Evolutionary conservation across 2,797 vertebrate species (phyloP), one percentile per base, ranked within the genome.

Genomic region (Lithobates sylvaticus): DNA sequence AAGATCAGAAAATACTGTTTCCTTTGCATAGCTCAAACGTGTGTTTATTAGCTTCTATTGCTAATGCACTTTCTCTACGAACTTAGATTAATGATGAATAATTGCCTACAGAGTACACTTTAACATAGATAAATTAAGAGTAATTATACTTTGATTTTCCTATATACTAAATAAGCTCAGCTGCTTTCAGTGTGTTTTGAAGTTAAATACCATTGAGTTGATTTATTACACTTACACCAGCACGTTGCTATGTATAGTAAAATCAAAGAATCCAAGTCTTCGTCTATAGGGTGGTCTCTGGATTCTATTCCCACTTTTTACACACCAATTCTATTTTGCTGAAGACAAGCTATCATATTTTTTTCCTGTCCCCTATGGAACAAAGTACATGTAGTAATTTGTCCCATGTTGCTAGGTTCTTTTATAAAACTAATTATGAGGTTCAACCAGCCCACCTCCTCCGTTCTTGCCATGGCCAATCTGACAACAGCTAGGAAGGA

Each of bases 131-230:
- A 83, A 86, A 87, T 87, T 83, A 87, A 70, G 81, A 83, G 65
- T 83, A 87, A 87, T 87, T 84, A 87, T 83, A 44, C 69, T 16
- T 78, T 79, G 76, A 87, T 83, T 87, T 87, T 84, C 82, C 86
- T 69, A 72, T 83, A 65, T 78, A 73, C 54, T 50, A 79, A 87
- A 84, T 71, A 78, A 84, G 26, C 81, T 54, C 36, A 67, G 68
- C 27, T 75, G 70, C 86, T 74, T 67, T 67, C 27, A 26, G 73
- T 12, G 80, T 78, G 42, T 78, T 87, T 76, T 72, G 71, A 36
- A 74, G 61, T 83, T 54, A 58, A 78, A 76, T 84, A 23, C 32
- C 61, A 84, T 75, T 87, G 83, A 87, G 83, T 87, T 73, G 69
- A 65, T 77, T 18, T 39, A 75, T 76, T 34, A 27, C 26, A 29